Evolutionary conservation across 2,888 invertebrate species (phyloP).

Genomic region (Petrophora chlorosata): DNA sequence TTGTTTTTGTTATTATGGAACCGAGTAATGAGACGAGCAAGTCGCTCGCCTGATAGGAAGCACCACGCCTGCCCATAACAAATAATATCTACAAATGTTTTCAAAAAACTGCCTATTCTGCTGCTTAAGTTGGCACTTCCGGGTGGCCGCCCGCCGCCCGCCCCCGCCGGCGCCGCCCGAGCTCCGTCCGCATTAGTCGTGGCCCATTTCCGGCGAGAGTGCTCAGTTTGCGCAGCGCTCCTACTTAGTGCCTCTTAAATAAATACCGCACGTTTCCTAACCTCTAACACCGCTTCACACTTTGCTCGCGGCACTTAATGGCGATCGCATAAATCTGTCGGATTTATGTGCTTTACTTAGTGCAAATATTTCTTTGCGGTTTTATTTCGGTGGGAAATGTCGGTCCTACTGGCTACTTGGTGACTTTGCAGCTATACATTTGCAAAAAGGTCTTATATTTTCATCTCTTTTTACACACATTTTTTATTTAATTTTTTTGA

Average conservation of each 20-base stretch:
- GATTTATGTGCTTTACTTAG: constrained; percentile 58
- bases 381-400: constrained; percentile 11
- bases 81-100: no score
- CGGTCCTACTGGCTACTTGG: background rate
- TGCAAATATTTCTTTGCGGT: constrained; percentile 36
- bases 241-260: constrained; percentile 74
- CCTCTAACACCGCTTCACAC: constrained; percentile 78
- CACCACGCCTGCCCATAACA: no score
- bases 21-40: no score
- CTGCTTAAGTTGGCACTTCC: no score
- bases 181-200: constrained; percentile 64
- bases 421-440: no score
- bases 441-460: no score
- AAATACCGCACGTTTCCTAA: constrained; percentile 79
- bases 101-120: no score
- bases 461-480: no score
- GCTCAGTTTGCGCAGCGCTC: constrained; percentile 65
- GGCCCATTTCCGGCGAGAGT: constrained; percentile 74
- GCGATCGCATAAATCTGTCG: constrained; percentile 63
- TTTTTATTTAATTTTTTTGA: no score
- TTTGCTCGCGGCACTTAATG: constrained; percentile 68
- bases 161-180: constrained; percentile 33
- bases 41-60: no score
- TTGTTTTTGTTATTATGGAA: no score
- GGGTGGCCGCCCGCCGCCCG: no score